Conservation (phyloP, 2,888 invertebrate species). For the Campopleginae sp. region DNA sequence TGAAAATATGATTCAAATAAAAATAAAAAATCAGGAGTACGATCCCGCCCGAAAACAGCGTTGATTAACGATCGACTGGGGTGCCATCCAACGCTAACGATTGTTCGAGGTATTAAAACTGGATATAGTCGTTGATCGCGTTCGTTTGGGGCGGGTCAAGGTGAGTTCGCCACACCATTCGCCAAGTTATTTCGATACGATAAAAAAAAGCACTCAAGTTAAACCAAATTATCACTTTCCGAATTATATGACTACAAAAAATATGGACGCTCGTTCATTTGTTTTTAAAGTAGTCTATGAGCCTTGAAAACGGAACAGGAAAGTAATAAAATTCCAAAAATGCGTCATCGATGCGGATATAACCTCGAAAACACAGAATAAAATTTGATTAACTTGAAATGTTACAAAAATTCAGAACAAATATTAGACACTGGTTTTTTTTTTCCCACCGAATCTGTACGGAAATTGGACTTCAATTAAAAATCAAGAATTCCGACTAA, state of each 20-base stretch:
- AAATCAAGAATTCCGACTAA: no score
- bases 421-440: no score
- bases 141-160: conserved; percentile 51
- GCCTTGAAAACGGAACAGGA: neutral
- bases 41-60: neutral
- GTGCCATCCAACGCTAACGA: conserved; percentile 8
- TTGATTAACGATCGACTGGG: conserved; percentile 3
- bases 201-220: conserved; percentile 19
- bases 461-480: no score
- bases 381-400: neutral
- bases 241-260: neutral
- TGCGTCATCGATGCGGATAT: neutral
- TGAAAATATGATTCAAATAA: neutral
- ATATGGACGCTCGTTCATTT: neutral
- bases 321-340: neutral
- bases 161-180: conserved; percentile 35
- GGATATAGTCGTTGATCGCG: conserved; percentile 17
- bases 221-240: conserved; percentile 21
- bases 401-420: no score
- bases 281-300: neutral
- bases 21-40: neutral
- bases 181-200: conserved; percentile 3
- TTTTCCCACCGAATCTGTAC: no score
- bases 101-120: conserved; percentile 13
- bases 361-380: neutral